Percentiles rank a stretch among this genome's conserved stretches.
phyloP scores from a whole-genome alignment of 2,113 vertebrate species.

The Callospermophilus lateralis region DNA sequence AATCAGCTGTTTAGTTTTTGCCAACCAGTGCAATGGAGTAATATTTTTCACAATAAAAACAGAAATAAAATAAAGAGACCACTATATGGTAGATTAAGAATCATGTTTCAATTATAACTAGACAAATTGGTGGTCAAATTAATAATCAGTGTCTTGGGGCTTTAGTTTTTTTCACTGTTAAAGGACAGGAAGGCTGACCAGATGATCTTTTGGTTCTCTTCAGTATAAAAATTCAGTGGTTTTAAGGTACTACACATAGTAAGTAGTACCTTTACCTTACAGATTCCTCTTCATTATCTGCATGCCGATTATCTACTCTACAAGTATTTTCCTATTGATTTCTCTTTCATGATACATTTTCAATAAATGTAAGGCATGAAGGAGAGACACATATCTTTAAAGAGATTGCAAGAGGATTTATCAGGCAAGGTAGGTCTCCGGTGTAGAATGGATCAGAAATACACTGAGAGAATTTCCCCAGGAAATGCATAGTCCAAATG shows the following conservation, averaged over 20 bases:
- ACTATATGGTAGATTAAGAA: neutral
- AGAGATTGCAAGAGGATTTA: neutral
- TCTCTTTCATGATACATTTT: neutral
- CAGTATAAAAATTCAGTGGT: neutral
- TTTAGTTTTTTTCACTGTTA: neutral
- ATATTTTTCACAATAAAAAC: neutral
- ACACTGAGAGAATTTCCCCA: accelerated
- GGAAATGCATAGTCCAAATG: neutral
- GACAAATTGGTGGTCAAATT: neutral
- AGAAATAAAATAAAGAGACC: neutral
- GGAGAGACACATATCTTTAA: neutral
- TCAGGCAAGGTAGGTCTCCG: neutral
- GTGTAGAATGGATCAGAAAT: neutral
- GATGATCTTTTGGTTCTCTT: neutral
- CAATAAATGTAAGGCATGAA: neutral
- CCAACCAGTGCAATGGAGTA: neutral
- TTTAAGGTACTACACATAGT: neutral
- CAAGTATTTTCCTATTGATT: neutral
- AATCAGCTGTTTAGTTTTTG: neutral
- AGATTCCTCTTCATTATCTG: neutral
- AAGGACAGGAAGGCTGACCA: neutral
- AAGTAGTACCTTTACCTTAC: neutral
- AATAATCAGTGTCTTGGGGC: neutral
- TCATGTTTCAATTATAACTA: neutral
- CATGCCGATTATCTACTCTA: neutral